These are phyloP conservation scores for Nycticebus coucang DNA, from an alignment of 2,113 vertebrate species.

Conservation along the genomic window DNA sequence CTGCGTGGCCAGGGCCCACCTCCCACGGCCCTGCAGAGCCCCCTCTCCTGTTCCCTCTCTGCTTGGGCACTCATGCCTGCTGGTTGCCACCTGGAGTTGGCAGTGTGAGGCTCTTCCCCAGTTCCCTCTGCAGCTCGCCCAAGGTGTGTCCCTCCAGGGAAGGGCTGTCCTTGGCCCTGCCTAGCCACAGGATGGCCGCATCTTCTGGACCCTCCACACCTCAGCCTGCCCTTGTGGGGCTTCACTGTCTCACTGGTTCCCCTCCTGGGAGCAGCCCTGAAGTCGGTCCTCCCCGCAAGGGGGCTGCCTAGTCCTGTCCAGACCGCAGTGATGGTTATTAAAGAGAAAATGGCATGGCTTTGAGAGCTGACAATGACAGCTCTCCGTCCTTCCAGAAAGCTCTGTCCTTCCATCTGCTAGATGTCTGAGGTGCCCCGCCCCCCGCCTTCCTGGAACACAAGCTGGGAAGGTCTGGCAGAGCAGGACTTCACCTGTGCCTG, in stretches of 20 bases:
- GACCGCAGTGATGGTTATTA: too few species aligned
- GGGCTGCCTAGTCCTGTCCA: background rate
- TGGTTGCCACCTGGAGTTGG: background rate
- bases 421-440: too few species aligned
- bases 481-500: too few species aligned
- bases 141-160: fast-evolving
- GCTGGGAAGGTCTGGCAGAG: too few species aligned
- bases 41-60: background rate
- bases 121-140: background rate
- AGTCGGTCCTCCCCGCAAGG: too few species aligned
- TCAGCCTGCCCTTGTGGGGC: background rate
- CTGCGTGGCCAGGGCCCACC: background rate
- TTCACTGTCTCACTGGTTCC: background rate
- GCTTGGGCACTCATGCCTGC: background rate
- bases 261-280: too few species aligned
- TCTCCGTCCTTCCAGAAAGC: background rate
- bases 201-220: background rate
- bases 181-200: background rate
- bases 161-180: background rate
- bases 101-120: fast-evolving
- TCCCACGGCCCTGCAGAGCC: fast-evolving
- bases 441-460: too few species aligned
- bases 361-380: fast-evolving
- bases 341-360: background rate
- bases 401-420: too few species aligned